Evolutionary conservation across 1,140 invertebrate genomes (phyloP), one percentile per base, ranked within the genome.

Genomic region (Leptestheria dahalacensis): DNA sequence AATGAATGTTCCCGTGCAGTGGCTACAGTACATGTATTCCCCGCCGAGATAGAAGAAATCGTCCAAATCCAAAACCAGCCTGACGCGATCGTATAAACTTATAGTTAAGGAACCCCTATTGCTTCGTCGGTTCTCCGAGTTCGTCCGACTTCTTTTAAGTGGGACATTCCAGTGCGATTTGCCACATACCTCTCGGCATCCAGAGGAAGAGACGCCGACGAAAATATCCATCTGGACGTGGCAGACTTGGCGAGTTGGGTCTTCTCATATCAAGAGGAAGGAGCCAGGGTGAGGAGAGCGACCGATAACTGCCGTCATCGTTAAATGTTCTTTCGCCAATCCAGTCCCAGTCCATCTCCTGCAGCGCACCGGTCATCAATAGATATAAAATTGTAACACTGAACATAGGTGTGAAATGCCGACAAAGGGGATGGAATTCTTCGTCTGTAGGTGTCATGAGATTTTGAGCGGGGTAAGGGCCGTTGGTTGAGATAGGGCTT

Each of bases 1-100:
- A 2, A 49, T 57, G n/a, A 59, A 54, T 12, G 49, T 59, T 15
- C 47, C 57, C 18, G 50, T 59, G 57, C 57, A 59, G 25, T 6
- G 9, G 1, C 50, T 23, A 20, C 50, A 52, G 15, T 52, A 23
- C 0, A 52, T 23, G 20, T 24, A 20, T 23, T 52, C 20, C 4
- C 24, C 50, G 15, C 24, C 50, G 18, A 52, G 20, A 20, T 52
- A 52, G n/a, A 25, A 52, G 15, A 15, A 10, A 18, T 48, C 29
- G n/a, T n/a, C 21, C 11, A 57, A 1, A 21, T 57, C 54, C 12
- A 57, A 15, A 15, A 57, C 54, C 11, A 9, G 15, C 18, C 57
- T 26, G n/a, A 57, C 57, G 15, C 50, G 26, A 52, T 49, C 25
- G 21, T 59, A 59, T 20, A 59, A 12, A 15, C 52, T 59, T 59